These are phyloP conservation scores for Rhinolophus ferrumequinum DNA, from an alignment of 2,113 vertebrate genomes.

Conservation along the genomic window DNA sequence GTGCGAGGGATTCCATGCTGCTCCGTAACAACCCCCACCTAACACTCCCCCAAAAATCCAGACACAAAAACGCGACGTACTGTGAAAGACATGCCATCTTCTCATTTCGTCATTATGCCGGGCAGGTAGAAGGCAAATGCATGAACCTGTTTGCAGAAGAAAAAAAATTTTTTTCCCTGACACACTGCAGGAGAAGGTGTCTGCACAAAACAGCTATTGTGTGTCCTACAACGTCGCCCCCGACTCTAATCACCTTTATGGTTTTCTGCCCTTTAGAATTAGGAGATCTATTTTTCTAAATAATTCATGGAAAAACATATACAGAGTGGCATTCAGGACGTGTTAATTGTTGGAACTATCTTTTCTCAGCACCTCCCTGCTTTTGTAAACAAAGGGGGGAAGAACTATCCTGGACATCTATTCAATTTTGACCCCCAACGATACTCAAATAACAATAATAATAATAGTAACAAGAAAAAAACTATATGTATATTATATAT, in stretches of 20 bases:
- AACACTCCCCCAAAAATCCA: background rate
- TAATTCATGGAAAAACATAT: background rate
- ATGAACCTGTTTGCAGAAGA: constrained; percentile 74
- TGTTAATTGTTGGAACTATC: background rate
- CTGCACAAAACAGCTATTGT: constrained; percentile 70
- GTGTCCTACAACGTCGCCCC: constrained; percentile 61
- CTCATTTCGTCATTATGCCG: constrained; percentile 28
- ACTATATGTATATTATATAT: background rate
- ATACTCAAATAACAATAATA: background rate
- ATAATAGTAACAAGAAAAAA: background rate
- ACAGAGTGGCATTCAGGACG: constrained; percentile 61
- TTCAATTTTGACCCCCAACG: no score
- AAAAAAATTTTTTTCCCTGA: background rate
- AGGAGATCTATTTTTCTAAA: background rate
- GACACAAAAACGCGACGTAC: background rate
- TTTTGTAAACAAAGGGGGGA: constrained; percentile 61
- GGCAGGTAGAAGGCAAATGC: constrained; percentile 57
- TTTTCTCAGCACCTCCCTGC: constrained; percentile 60
- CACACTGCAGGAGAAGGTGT: constrained; percentile 52
- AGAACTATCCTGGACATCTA: background rate
- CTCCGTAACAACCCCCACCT: background rate
- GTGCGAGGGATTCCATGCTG: constrained; percentile 61
- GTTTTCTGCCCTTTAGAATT: constrained; percentile 68
- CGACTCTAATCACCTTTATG: constrained; percentile 60
- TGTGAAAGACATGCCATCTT: constrained; percentile 57